Conservation (phyloP, 2,797 vertebrate genomes). For the Smutsia gigantea region DNA sequence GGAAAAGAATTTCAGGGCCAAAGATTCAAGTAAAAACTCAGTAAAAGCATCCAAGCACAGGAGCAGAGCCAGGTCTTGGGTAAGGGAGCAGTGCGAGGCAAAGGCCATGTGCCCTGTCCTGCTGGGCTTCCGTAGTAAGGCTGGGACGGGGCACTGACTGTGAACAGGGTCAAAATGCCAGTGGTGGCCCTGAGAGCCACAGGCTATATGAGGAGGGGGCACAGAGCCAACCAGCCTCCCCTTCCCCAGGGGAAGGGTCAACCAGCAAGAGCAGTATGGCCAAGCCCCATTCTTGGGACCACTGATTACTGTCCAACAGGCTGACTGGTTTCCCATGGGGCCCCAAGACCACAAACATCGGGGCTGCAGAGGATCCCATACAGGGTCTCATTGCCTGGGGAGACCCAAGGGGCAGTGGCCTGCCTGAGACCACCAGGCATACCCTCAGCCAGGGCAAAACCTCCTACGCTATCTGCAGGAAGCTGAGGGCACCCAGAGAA, state of each 20-base stretch:
- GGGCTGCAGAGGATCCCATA: not conserved
- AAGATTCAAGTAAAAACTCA: not conserved
- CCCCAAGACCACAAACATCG: not conserved
- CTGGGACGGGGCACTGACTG: slow-evolving; percentile 63
- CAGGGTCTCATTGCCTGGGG: not conserved
- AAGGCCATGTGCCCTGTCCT: not conserved
- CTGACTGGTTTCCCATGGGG: not conserved
- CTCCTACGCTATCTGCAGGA: not conserved
- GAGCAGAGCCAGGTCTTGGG: not conserved
- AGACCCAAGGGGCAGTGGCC: not conserved
- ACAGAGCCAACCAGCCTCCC: slow-evolving; percentile 26
- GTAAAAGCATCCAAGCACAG: not conserved
- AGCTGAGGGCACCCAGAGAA: not conserved
- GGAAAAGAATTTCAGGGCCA: not conserved
- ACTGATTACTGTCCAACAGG: not conserved
- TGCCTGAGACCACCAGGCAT: not conserved
- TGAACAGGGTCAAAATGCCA: slow-evolving; percentile 44
- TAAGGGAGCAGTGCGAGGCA: not conserved
- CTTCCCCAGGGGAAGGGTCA: not conserved
- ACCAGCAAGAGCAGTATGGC: not conserved
- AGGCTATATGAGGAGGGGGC: slow-evolving; percentile 66
- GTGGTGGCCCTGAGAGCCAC: slow-evolving; percentile 58
- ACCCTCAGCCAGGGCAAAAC: not conserved
- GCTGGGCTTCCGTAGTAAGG: not conserved
- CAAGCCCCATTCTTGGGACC: slow-evolving; percentile 54